Percentiles rank a stretch among this genome's conserved stretches.
Conservation (phyloP, 2,888 invertebrate genomes). For the Eugnorisma glareosa region DNA sequence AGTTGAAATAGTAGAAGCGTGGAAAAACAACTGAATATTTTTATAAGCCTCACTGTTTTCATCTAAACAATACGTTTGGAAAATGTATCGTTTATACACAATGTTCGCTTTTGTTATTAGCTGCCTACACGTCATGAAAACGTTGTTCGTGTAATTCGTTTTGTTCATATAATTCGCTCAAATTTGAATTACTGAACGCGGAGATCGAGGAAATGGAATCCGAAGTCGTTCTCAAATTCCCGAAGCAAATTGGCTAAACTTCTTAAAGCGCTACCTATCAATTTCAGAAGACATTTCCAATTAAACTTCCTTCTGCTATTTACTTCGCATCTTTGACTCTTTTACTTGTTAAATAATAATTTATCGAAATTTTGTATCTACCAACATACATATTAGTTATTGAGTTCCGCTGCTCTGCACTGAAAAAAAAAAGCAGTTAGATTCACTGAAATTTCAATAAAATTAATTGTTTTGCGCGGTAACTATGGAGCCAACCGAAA, state of each 20-base stretch:
- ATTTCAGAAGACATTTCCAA: conserved; percentile 87
- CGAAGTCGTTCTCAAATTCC: conserved; percentile 76
- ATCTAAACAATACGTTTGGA: background rate
- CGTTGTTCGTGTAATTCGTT: conserved; percentile 46
- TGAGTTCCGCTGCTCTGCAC: conserved; percentile 1
- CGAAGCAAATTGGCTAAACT: conserved; percentile 83
- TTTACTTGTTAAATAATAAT: conserved; percentile 54
- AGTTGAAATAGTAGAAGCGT: background rate
- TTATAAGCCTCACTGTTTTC: conserved; percentile 2
- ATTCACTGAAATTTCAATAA: too few relatives aligned
- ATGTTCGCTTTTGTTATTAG: background rate
- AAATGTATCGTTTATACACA: background rate
- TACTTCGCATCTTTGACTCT: conserved; percentile 63
- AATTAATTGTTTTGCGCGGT: too few relatives aligned
- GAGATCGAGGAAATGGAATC: conserved; percentile 75
- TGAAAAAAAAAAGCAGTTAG: too few relatives aligned
- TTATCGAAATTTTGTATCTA: conserved; percentile 48
- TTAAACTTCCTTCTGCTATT: conserved; percentile 84
- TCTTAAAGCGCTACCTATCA: conserved; percentile 81
- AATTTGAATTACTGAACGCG: conserved; percentile 72
- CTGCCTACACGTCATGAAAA: conserved; percentile 28
- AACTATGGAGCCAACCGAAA: too few relatives aligned
- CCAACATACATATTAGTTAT: conserved; percentile 11
- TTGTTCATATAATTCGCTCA: conserved; percentile 62
- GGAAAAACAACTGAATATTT: background rate